These are phyloP conservation scores for Hybognathus amarus DNA, from an alignment of 2,797 vertebrate genomes.

Conservation along the genomic window DNA sequence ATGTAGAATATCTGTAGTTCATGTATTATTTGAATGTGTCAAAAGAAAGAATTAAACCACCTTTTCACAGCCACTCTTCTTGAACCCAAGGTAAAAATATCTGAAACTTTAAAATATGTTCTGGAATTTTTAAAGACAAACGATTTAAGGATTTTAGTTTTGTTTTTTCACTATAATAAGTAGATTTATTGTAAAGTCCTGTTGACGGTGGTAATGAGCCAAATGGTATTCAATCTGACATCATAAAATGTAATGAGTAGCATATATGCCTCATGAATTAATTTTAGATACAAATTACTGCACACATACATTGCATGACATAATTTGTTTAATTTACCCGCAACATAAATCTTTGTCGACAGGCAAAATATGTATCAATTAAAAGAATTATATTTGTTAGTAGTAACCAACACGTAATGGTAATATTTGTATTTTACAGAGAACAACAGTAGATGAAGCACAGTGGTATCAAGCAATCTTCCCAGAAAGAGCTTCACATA, in stretches of 20 bases:
- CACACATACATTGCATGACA: neutral
- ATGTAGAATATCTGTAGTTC: neutral
- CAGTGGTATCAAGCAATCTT: neutral
- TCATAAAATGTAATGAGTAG: neutral
- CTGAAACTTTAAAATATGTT: neutral
- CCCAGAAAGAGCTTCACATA: neutral
- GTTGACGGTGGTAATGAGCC: neutral
- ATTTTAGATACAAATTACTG: neutral
- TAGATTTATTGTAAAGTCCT: neutral
- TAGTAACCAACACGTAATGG: neutral
- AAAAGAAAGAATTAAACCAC: neutral
- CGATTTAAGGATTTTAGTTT: neutral
- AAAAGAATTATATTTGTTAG: neutral
- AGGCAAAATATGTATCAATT: neutral
- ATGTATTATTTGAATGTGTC: neutral
- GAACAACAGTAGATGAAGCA: neutral
- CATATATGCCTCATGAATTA: neutral
- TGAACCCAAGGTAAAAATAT: neutral
- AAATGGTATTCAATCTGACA: neutral
- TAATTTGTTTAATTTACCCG: conserved; percentile 8
- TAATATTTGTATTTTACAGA: neutral
- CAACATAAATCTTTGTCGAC: neutral
- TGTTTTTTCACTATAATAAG: neutral
- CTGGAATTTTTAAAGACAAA: neutral
- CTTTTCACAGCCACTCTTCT: neutral